Evolutionary conservation across 2,888 invertebrate species (phyloP).

Genomic region (Perizoma flavofasciatum): DNA sequence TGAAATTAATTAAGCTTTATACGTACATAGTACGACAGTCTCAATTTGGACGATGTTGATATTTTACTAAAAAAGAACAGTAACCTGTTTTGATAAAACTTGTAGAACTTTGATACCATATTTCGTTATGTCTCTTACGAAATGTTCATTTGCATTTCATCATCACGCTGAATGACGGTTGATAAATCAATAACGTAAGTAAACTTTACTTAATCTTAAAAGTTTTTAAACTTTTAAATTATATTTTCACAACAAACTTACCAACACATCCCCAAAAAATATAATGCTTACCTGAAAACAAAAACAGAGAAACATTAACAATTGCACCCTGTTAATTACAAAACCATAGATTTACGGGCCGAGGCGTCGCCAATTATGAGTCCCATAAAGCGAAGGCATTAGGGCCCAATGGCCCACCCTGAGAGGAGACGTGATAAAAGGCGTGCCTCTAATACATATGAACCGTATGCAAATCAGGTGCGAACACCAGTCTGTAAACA

Average conservation of each 20-base stretch:
- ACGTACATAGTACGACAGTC: too few species aligned
- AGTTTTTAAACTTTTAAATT: too few species aligned
- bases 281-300: constrained; percentile 67
- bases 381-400: constrained; percentile 62
- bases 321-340: constrained; percentile 58
- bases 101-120: too few species aligned
- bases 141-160: too few species aligned
- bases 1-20: constrained; percentile 37
- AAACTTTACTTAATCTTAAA: too few species aligned
- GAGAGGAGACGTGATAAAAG: constrained; percentile 13
- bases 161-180: too few species aligned
- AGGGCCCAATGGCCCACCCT: constrained; percentile 39
- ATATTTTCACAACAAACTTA: constrained; percentile 18
- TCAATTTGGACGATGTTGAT: too few species aligned
- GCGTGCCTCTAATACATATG: constrained; percentile 1
- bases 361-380: constrained; percentile 61
- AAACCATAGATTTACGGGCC: constrained; percentile 49
- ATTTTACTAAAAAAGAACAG: too few species aligned
- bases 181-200: too few species aligned
- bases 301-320: constrained; percentile 51
- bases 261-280: constrained; percentile 6
- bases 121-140: too few species aligned
- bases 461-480: constrained; percentile 6
- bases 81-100: too few species aligned
- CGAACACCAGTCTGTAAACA: too few species aligned